These are phyloP conservation scores for Chaunax sp. DNA, from an alignment of 2,797 vertebrate species.

Conservation along the genomic window DNA sequence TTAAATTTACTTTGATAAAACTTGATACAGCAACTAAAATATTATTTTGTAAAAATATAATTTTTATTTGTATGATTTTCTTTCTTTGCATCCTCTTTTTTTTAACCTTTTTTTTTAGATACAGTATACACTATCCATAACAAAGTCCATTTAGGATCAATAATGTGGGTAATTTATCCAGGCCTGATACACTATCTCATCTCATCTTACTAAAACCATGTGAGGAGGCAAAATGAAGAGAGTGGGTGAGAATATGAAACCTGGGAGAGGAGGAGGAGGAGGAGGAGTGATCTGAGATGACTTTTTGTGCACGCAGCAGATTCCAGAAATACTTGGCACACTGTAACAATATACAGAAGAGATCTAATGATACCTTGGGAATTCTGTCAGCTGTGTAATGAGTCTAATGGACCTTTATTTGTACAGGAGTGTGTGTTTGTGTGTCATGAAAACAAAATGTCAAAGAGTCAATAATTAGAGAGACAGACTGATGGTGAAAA, in stretches of 20 bases:
- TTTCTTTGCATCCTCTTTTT: too few species aligned
- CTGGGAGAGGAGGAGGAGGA: constrained; percentile 16
- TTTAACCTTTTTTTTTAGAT: too few species aligned
- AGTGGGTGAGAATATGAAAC: constrained; percentile 34
- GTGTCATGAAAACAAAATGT: constrained; percentile 56
- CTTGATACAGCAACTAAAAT: too few species aligned
- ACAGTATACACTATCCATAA: too few species aligned
- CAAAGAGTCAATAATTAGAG: constrained; percentile 43
- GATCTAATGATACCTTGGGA: constrained; percentile 71
- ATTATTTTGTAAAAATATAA: too few species aligned
- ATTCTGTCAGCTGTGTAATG: constrained; percentile 58
- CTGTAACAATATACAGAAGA: constrained; percentile 73
- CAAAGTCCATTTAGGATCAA: not conserved
- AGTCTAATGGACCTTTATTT: constrained; percentile 49
- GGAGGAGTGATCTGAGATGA: constrained; percentile 40
- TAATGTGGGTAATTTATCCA: constrained; percentile 2
- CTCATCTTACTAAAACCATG: not conserved
- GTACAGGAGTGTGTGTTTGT: constrained; percentile 42
- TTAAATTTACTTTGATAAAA: too few species aligned
- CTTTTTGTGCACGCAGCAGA: constrained; percentile 62
- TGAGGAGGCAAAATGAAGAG: constrained; percentile 7
- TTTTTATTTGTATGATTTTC: too few species aligned
- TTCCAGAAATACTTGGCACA: constrained; percentile 75
- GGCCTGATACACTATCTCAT: not conserved
- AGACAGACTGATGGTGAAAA: constrained; percentile 10